phyloP scores from a whole-genome alignment of 2,888 invertebrate genomes.

The Agrotis puta region DNA sequence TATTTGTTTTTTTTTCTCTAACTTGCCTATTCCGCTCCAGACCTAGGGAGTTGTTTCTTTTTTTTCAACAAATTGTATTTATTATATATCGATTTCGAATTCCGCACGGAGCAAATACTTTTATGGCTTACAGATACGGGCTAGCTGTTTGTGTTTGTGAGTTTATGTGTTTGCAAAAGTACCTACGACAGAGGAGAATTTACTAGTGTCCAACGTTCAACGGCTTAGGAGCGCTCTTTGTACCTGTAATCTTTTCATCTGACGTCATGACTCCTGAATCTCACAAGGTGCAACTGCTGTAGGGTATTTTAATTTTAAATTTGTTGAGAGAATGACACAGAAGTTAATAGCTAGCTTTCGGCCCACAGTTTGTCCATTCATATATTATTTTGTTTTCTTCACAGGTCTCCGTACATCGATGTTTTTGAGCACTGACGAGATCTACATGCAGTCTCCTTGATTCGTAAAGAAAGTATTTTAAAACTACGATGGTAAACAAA shows the following conservation, averaged over 20 bases:
- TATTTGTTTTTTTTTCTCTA: neutral
- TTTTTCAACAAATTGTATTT: no score
- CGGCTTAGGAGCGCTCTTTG: neutral
- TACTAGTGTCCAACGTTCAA: no score
- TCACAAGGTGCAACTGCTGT: no score
- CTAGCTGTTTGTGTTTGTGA: no score
- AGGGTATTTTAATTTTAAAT: no score
- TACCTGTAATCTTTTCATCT: neutral
- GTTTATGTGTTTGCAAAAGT: no score
- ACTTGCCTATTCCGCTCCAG: neutral
- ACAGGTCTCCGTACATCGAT: constrained; percentile 20
- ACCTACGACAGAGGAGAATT: no score
- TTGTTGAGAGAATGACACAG: no score
- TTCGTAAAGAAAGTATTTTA: neutral
- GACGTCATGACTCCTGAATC: neutral
- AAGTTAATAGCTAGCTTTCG: no score
- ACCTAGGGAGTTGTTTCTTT: neutral
- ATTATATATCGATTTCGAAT: no score
- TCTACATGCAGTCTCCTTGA: neutral
- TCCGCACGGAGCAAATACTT: no score
- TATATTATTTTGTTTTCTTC: neutral
- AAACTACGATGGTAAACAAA: neutral
- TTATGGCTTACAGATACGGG: no score
- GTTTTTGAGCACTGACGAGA: constrained; percentile 5
- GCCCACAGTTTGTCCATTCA: neutral